Evolutionary conservation across 1,140 invertebrate genomes (phyloP), one percentile per base, ranked within the genome.

Genomic region (Anastrepha obliqua): DNA sequence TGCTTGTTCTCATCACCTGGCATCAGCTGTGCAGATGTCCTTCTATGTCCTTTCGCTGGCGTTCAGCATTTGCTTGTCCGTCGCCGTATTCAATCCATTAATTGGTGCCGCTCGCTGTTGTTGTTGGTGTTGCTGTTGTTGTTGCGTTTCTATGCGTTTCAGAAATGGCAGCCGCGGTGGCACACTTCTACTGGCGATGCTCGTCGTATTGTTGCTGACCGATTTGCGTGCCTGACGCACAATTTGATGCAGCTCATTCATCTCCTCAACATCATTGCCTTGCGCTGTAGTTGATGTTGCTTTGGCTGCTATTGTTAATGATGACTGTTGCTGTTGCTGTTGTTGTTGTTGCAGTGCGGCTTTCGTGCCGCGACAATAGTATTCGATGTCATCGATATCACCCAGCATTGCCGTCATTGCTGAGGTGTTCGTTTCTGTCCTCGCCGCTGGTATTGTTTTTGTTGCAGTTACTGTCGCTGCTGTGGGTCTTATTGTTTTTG

Each of bases 371-470:
- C 70, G 70, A n/a, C 70, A 74, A 74, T 74, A 74, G 70, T 74
- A 74, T 74, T 74, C 44, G 44, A 74, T 74, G 70, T 74, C 70
- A 47, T 74, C 70, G 44, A 74, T 74, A 74, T 74, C 70, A 74
- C 70, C 44, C 17, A 74, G 44, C 2, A 42, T 42, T 1, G 65
- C 29, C n/a, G 65, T 0, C 70, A n/a, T 74, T 17, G 70, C 17
- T 67, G n/a, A 8, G 64, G 5, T 11, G 6, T 67, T 67, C 11
- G 64, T 39, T 29, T 11, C 60, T 17, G 60, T n/a, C 51, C 11
- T 55, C 51, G 15, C 15, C 5, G 60, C 64, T 5, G 64, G n/a
- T 39, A 8, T 62, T 62, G 4, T 39, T 39, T 20, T 5, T 67
- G 2, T 7, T 67, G n/a, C 29, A 7, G 29, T 67, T 67, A n/a